Evolutionary conservation across 1,140 invertebrate species (phyloP).

Genomic region (Drosophila jambulina): DNA sequence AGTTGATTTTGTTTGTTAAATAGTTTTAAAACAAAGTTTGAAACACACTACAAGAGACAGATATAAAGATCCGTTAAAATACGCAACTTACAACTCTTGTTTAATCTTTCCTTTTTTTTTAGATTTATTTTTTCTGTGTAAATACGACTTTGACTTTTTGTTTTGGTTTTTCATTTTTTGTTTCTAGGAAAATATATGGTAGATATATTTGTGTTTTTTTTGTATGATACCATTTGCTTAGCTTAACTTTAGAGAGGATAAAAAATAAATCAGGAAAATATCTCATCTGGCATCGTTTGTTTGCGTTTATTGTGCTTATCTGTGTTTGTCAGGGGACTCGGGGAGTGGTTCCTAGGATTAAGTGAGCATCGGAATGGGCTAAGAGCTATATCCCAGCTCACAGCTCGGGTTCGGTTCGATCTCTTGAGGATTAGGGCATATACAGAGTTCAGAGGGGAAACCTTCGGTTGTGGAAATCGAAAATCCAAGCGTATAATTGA

Average conservation of each 20-base stretch:
- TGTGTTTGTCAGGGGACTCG: slow-evolving; percentile 15
- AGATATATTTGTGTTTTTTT: slow-evolving; percentile 27
- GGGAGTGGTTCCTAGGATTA: neutral
- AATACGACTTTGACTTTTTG: slow-evolving; percentile 51
- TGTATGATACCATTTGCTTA: slow-evolving; percentile 51
- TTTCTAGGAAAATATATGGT: slow-evolving; percentile 58
- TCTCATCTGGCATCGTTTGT: slow-evolving; percentile 30
- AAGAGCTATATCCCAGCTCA: slow-evolving; percentile 6
- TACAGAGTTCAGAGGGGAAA: slow-evolving; percentile 33
- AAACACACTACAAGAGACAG: slow-evolving; percentile 56
- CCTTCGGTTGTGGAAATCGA: slow-evolving; percentile 29
- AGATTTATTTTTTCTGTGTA: slow-evolving; percentile 27
- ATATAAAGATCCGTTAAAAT: slow-evolving; percentile 54
- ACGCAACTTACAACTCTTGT: slow-evolving; percentile 45
- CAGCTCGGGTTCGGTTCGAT: slow-evolving; percentile 21
- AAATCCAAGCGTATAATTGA: slow-evolving; percentile 18
- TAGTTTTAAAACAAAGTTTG: slow-evolving; percentile 40
- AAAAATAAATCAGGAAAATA: slow-evolving; percentile 49
- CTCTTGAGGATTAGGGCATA: slow-evolving; percentile 21
- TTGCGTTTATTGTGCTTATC: slow-evolving; percentile 49
- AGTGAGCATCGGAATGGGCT: slow-evolving; percentile 2
- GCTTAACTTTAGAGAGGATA: slow-evolving; percentile 33
- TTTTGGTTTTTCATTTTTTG: slow-evolving; percentile 18
- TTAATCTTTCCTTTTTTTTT: slow-evolving; percentile 6
- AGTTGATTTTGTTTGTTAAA: slow-evolving; percentile 38